Evolutionary conservation across 2,797 vertebrate species (phyloP).

Genomic region (Acrocephalus scirpaceus): DNA sequence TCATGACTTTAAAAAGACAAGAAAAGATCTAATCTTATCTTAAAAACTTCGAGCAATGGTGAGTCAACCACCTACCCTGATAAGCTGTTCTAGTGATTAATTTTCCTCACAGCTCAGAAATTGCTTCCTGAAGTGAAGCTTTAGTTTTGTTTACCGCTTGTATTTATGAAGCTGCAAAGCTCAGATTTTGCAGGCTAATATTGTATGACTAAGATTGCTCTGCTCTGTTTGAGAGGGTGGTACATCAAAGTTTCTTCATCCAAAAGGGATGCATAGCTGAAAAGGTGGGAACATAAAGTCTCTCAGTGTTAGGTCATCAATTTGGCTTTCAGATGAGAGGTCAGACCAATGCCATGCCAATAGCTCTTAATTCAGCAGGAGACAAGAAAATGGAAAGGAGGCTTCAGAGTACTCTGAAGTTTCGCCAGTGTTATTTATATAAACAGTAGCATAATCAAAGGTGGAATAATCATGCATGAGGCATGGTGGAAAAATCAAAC

Average conservation of each 20-base stretch:
- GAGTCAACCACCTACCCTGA: slow-evolving; percentile 66
- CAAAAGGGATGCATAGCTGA: not conserved
- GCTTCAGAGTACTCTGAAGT: not conserved
- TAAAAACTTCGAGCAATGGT: slow-evolving; percentile 59
- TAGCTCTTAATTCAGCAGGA: not conserved
- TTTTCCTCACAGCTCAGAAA: slow-evolving; percentile 58
- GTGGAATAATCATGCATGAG: not conserved
- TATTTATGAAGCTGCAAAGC: slow-evolving; percentile 40
- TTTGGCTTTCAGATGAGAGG: not conserved
- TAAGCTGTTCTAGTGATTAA: slow-evolving; percentile 65
- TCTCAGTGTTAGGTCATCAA: not conserved
- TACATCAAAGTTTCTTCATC: not conserved
- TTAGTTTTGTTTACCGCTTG: slow-evolving; percentile 49
- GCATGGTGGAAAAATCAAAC: not conserved
- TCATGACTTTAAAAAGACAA: slow-evolving; percentile 20
- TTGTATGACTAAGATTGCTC: not conserved
- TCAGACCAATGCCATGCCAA: not conserved
- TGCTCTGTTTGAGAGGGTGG: not conserved
- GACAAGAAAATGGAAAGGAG: not conserved
- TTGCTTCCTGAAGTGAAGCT: slow-evolving; percentile 61
- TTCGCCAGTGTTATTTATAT: not conserved
- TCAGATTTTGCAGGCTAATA: not conserved
- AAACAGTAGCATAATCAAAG: not conserved
- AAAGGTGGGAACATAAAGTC: not conserved
- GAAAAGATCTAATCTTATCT: slow-evolving; percentile 49